A percentile compares a stretch with the other conserved stretches of the same genome.
Conservation (phyloP, 2,113 vertebrate genomes). For the Puffinus mauretanicus region DNA sequence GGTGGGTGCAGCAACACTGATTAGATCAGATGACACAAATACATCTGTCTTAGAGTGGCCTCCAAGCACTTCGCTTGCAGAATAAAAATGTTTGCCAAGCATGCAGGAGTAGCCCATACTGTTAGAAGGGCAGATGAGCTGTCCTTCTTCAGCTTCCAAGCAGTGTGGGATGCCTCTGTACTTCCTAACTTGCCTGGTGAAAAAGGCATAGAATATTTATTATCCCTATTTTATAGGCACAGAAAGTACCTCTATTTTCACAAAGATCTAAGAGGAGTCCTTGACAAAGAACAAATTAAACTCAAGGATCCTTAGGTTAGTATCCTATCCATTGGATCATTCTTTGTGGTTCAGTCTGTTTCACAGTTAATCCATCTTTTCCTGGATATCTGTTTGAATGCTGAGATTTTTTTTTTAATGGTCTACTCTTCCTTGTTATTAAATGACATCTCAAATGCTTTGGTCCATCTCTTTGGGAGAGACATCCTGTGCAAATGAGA, state of each 20-base stretch:
- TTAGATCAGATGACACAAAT: neutral
- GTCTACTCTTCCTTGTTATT: neutral
- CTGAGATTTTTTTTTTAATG: neutral
- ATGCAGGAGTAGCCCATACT: neutral
- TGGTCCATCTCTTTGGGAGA: neutral
- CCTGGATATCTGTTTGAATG: neutral
- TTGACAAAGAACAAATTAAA: neutral
- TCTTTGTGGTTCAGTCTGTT: neutral
- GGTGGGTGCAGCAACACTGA: neutral
- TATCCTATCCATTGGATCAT: neutral
- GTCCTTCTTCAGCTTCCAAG: neutral
- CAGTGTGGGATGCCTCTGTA: neutral
- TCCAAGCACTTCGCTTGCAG: neutral
- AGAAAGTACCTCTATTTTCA: neutral
- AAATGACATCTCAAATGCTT: neutral
- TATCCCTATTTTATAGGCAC: neutral
- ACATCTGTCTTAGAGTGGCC: neutral
- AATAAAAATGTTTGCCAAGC: neutral
- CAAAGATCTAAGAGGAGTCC: neutral
- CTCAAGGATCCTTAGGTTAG: neutral
- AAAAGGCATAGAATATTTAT: neutral
- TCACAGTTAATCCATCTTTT: neutral
- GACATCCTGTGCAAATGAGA: neutral
- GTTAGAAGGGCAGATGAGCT: neutral
- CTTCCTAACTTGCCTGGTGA: neutral